Evolutionary conservation across 2,888 invertebrate genomes (phyloP).

Genomic region (Unio pictorum): DNA sequence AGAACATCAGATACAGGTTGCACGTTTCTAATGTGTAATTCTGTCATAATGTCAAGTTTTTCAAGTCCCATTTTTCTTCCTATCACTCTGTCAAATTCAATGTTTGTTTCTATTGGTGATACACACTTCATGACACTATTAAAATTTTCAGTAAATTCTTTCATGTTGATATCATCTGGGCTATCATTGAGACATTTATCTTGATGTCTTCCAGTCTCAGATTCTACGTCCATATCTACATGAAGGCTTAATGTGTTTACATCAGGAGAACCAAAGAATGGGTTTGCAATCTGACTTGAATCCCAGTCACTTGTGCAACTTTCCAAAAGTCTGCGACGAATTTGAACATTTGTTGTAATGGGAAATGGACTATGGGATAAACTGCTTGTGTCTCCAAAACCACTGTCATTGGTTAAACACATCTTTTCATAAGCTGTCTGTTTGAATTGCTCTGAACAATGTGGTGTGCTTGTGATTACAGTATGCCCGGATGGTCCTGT

Average conservation of each 20-base stretch:
- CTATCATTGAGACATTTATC: no score
- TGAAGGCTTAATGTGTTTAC: not conserved
- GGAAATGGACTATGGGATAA: no score
- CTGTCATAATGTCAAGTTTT: slow-evolving; percentile 50
- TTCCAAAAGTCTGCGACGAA: no score
- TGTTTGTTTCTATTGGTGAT: slow-evolving; percentile 22
- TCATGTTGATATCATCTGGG: no score
- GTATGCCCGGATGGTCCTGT: no score
- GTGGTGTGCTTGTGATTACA: no score
- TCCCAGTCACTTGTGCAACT: slow-evolving; percentile 2
- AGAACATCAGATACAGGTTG: slow-evolving; percentile 28
- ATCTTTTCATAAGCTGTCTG: not conserved
- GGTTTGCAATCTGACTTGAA: slow-evolving; percentile 5
- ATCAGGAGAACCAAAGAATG: not conserved
- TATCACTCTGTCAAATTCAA: slow-evolving; percentile 39
- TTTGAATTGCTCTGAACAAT: no score
- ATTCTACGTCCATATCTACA: no score
- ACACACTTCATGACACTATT: slow-evolving; percentile 24
- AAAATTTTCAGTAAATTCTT: slow-evolving; percentile 16
- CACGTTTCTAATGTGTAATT: slow-evolving; percentile 39
- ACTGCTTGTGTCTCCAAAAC: slow-evolving; percentile 10
- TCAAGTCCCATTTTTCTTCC: slow-evolving; percentile 56
- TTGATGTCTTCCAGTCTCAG: no score
- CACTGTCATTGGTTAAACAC: slow-evolving; percentile 15
- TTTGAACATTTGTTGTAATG: no score